These are phyloP conservation scores for Festucalex cinctus DNA, from an alignment of 2,113 vertebrate species.

Conservation along the genomic window DNA sequence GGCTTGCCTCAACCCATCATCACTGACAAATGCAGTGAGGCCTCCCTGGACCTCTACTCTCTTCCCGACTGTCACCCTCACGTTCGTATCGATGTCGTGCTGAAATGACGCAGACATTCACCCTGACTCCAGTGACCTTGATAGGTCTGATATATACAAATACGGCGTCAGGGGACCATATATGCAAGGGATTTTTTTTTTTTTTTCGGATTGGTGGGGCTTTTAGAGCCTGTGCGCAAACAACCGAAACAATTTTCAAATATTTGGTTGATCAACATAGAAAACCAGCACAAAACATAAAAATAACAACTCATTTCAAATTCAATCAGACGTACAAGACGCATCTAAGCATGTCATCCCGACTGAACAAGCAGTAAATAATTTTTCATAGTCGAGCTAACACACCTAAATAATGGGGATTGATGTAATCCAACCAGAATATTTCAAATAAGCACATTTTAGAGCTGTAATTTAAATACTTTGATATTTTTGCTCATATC, in stretches of 20 bases:
- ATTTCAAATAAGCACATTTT: too few relatives aligned
- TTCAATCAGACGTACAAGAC: background rate
- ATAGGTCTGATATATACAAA: background rate
- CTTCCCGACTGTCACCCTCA: conserved; percentile 10
- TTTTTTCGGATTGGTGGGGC: background rate
- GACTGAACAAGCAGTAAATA: too few relatives aligned
- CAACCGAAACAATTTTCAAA: background rate
- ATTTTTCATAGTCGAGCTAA: too few relatives aligned
- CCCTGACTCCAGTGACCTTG: conserved; percentile 35
- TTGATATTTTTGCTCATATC: too few relatives aligned
- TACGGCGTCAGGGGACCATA: background rate
- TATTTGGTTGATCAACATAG: background rate
- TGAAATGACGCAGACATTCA: conserved; percentile 32
- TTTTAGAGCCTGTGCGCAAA: background rate
- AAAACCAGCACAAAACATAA: background rate
- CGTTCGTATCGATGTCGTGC: conserved; percentile 21
- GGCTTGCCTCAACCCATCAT: conserved; percentile 33
- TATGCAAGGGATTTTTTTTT: background rate
- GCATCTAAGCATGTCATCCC: conserved; percentile 18
- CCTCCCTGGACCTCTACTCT: conserved; percentile 4
- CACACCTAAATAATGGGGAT: too few relatives aligned
- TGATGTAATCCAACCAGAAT: too few relatives aligned
- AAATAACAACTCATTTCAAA: conserved; percentile 20
- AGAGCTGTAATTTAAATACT: too few relatives aligned
- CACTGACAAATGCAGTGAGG: conserved; percentile 10